Evolutionary conservation across 2,888 invertebrate species (phyloP).

Genomic region (Conistra vaccinii): DNA sequence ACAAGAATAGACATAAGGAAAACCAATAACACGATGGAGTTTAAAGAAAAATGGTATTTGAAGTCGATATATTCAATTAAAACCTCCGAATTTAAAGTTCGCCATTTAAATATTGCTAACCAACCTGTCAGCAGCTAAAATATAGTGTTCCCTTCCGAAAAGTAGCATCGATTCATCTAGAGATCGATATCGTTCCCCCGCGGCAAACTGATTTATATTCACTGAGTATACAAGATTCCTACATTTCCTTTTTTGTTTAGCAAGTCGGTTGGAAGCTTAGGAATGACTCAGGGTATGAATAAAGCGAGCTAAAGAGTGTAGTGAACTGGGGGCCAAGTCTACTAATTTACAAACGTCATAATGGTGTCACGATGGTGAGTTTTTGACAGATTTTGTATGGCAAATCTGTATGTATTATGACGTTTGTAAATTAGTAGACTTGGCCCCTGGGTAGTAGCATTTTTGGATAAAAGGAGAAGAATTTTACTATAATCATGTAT

Average conservation of each 20-base stretch:
- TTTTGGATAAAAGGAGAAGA: neutral
- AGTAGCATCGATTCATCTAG: slow-evolving; percentile 49
- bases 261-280: slow-evolving; percentile 31
- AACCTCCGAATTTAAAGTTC: slow-evolving; percentile 30
- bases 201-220: slow-evolving; percentile 65
- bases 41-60: neutral
- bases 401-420: too few species aligned
- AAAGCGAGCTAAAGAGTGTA: neutral
- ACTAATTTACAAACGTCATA: too few species aligned
- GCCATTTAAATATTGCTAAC: slow-evolving; percentile 36
- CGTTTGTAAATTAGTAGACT: too few species aligned
- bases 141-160: slow-evolving; percentile 45
- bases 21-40: neutral
- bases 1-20: neutral
- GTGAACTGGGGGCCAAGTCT: too few species aligned
- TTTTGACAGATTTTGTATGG: too few species aligned
- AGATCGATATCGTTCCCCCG: slow-evolving; percentile 49
- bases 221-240: slow-evolving; percentile 45
- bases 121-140: slow-evolving; percentile 43
- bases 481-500: neutral
- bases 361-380: too few species aligned
- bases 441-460: too few species aligned
- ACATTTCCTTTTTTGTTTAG: slow-evolving; percentile 59
- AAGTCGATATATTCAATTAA: slow-evolving; percentile 33
- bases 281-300: slow-evolving; percentile 1